These are phyloP conservation scores for Brachymystax lenok DNA, from an alignment of 2,797 vertebrate genomes.

Conservation along the genomic window DNA sequence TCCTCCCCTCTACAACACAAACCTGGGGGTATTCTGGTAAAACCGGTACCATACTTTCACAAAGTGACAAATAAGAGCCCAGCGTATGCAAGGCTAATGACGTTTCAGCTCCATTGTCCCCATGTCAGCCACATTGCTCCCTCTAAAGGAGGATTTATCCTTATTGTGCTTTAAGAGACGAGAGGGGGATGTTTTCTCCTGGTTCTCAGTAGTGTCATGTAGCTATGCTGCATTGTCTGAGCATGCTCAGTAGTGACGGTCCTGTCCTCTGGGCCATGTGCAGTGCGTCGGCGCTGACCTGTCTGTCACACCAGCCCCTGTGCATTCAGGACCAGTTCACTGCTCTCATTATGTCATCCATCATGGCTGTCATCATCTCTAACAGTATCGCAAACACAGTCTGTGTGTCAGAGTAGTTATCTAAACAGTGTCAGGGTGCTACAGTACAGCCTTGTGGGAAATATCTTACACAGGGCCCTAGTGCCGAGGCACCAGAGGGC, in stretches of 20 bases:
- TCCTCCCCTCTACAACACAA: slow-evolving; percentile 9
- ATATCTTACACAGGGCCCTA: not conserved
- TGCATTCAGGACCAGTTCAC: slow-evolving; percentile 30
- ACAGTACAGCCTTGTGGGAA: slow-evolving; percentile 21
- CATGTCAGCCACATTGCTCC: slow-evolving; percentile 10
- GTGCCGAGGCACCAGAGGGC: too few relatives aligned
- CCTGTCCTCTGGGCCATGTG: slow-evolving; percentile 15
- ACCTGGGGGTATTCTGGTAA: slow-evolving; percentile 19
- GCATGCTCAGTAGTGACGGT: not conserved
- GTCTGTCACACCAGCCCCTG: slow-evolving; percentile 27
- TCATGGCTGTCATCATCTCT: slow-evolving; percentile 61
- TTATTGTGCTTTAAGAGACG: slow-evolving; percentile 5
- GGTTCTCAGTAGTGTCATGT: slow-evolving; percentile 14
- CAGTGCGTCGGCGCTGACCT: slow-evolving; percentile 48
- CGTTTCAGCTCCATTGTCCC: slow-evolving; percentile 43
- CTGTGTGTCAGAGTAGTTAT: slow-evolving; percentile 29
- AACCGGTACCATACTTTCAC: slow-evolving; percentile 18
- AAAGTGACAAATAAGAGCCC: slow-evolving; percentile 36
- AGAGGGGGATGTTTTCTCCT: not conserved
- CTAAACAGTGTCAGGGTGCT: slow-evolving; percentile 25
- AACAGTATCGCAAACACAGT: slow-evolving; percentile 60
- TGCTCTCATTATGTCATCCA: slow-evolving; percentile 56
- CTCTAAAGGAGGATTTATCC: not conserved
- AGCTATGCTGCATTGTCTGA: not conserved
- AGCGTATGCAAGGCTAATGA: slow-evolving; percentile 37